Percentiles rank a stretch among this genome's conserved stretches.
phyloP scores from a whole-genome alignment of 2,888 invertebrate species.

The Phlogophora meticulosa region DNA sequence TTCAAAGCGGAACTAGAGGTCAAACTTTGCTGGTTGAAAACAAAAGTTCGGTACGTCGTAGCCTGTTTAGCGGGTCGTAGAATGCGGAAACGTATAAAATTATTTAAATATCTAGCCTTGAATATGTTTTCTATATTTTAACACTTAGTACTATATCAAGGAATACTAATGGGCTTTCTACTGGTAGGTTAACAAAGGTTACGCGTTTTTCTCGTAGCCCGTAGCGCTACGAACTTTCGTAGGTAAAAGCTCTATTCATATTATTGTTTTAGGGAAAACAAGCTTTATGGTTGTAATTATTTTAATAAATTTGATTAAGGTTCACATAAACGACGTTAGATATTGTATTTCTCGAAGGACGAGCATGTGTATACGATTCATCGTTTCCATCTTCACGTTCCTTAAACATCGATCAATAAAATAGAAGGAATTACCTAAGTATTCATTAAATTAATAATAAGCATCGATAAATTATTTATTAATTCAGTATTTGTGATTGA shows the following conservation, averaged over 20 bases:
- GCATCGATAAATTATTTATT: neutral
- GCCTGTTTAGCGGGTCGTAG: constrained; percentile 24
- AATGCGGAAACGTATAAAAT: constrained; percentile 61
- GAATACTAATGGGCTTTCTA: constrained; percentile 10
- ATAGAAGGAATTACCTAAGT: too few species aligned
- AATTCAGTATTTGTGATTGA: neutral
- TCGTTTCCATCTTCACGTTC: constrained; percentile 7
- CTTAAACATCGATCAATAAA: too few species aligned
- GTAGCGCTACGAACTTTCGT: constrained; percentile 40
- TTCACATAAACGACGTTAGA: neutral
- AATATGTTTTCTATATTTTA: constrained; percentile 18
- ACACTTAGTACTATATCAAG: neutral
- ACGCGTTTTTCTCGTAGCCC: constrained; percentile 31
- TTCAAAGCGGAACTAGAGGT: constrained; percentile 48
- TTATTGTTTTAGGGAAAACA: neutral
- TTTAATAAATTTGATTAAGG: neutral
- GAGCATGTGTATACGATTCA: neutral
- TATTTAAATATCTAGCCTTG: constrained; percentile 54
- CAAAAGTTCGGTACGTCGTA: constrained; percentile 28
- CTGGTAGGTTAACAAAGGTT: neutral
- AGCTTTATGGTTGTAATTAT: neutral
- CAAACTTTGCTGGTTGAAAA: constrained; percentile 45
- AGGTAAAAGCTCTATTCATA: constrained; percentile 13
- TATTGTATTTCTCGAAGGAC: neutral
- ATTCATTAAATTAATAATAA: too few species aligned